Evolutionary conservation across 2,113 vertebrate species (phyloP).

Genomic region (Furnarius figulus): DNA sequence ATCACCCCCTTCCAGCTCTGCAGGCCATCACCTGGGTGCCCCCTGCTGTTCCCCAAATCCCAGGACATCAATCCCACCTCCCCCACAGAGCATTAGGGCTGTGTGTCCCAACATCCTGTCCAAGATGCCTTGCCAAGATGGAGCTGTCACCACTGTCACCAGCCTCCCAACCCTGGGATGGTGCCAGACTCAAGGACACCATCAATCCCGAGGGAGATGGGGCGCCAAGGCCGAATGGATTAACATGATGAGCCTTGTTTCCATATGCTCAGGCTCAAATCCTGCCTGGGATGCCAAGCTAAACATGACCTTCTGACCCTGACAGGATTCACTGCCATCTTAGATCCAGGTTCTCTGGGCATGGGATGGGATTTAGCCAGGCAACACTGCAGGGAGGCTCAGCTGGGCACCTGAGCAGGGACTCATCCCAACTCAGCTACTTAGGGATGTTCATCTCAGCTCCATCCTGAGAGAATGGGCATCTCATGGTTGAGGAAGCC

Average conservation of each 20-base stretch:
- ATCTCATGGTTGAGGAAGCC: background rate
- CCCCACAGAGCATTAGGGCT: background rate
- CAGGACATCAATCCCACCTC: background rate
- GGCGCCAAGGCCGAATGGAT: rapidly evolving
- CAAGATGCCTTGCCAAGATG: rapidly evolving
- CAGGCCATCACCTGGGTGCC: background rate
- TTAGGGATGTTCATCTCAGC: background rate
- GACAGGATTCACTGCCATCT: background rate
- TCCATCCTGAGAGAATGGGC: background rate
- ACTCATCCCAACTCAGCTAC: background rate
- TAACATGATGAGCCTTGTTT: background rate
- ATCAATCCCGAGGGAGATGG: rapidly evolving
- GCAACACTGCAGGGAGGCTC: background rate
- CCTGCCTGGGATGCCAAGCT: background rate
- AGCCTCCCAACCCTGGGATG: background rate
- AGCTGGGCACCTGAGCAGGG: background rate
- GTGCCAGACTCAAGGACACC: background rate
- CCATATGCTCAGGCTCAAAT: background rate
- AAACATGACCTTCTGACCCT: background rate
- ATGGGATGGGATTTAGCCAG: rapidly evolving
- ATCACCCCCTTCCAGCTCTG: background rate
- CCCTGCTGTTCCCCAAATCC: background rate
- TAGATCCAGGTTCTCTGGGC: rapidly evolving
- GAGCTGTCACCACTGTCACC: background rate
- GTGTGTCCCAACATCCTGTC: background rate